These are phyloP conservation scores for Sericinus montela DNA, from an alignment of 2,888 invertebrate species.

Conservation along the genomic window DNA sequence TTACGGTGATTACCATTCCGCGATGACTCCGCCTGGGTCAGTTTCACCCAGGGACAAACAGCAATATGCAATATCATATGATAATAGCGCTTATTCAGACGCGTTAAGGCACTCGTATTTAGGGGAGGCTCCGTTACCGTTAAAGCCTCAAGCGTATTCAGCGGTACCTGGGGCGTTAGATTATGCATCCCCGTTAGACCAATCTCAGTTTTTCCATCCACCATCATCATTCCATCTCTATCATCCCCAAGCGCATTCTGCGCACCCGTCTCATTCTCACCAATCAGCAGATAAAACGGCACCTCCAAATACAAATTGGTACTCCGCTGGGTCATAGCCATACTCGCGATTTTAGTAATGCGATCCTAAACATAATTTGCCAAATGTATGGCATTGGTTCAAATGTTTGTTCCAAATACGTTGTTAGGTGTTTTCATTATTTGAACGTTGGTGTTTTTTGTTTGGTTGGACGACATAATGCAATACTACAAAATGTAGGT, in stretches of 20 bases:
- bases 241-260: slow-evolving; percentile 81
- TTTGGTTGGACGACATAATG: no score
- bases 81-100: slow-evolving; percentile 82
- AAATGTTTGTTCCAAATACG: slow-evolving; percentile 12
- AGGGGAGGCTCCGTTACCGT: slow-evolving; percentile 81
- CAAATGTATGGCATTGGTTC: slow-evolving; percentile 31
- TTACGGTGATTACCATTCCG: slow-evolving; percentile 91
- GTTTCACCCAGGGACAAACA: slow-evolving; percentile 95
- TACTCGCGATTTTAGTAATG: slow-evolving; percentile 18
- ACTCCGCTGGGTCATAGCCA: slow-evolving; percentile 87
- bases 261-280: slow-evolving; percentile 65
- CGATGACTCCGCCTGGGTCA: slow-evolving; percentile 98
- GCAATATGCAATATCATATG: slow-evolving; percentile 76
- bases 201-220: slow-evolving; percentile 91
- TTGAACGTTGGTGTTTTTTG: slow-evolving; percentile 14
- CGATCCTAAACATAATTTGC: slow-evolving; percentile 29
- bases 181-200: slow-evolving; percentile 85
- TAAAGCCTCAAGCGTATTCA: slow-evolving; percentile 95
- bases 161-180: slow-evolving; percentile 83
- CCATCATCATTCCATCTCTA: slow-evolving; percentile 92
- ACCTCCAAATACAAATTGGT: slow-evolving; percentile 87
- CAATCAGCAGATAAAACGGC: slow-evolving; percentile 80
- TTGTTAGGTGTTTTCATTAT: slow-evolving; percentile 8
- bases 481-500: no score
- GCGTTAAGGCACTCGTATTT: slow-evolving; percentile 78